Evolutionary conservation across 2,113 vertebrate genomes (phyloP).

Genomic region (Ameiurus melas): DNA sequence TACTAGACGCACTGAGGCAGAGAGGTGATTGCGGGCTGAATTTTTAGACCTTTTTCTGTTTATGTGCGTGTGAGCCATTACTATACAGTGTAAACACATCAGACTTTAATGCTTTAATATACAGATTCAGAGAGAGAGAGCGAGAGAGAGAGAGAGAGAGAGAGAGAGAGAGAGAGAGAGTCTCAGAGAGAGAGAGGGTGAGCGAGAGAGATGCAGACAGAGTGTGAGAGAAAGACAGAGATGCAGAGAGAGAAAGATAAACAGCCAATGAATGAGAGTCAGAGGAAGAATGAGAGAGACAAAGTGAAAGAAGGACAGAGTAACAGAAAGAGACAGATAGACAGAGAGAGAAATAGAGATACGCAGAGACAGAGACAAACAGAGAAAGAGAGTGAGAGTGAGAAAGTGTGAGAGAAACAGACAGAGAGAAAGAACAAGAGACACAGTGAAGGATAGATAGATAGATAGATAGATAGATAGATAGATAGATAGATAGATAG

Average conservation of each 20-base stretch:
- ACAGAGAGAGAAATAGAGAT: background rate
- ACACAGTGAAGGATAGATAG: background rate
- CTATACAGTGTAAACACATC: constrained; percentile 10
- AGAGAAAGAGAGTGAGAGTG: background rate
- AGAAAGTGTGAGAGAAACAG: background rate
- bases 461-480: constrained; percentile 7
- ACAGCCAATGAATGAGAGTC: background rate
- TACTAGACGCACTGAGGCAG: constrained; percentile 19
- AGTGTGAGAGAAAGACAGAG: background rate
- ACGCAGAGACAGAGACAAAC: background rate
- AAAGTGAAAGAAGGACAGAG: background rate
- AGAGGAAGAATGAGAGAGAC: background rate
- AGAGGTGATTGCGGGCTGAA: constrained; percentile 1
- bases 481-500: background rate
- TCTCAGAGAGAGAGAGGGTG: background rate
- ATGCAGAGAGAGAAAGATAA: background rate
- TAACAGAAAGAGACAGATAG: background rate
- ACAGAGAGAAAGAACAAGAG: background rate
- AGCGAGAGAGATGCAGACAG: background rate
- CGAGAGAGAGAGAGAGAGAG: background rate
- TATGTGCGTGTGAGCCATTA: background rate
- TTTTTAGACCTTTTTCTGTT: constrained; percentile 6
- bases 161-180: too few species aligned
- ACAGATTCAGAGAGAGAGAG: background rate
- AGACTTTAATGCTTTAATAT: constrained; percentile 1